Evolutionary conservation across 37 sponge, comb jelly and placozoan genomes (phyloP).

Genomic region (Halichondria panicea): DNA sequence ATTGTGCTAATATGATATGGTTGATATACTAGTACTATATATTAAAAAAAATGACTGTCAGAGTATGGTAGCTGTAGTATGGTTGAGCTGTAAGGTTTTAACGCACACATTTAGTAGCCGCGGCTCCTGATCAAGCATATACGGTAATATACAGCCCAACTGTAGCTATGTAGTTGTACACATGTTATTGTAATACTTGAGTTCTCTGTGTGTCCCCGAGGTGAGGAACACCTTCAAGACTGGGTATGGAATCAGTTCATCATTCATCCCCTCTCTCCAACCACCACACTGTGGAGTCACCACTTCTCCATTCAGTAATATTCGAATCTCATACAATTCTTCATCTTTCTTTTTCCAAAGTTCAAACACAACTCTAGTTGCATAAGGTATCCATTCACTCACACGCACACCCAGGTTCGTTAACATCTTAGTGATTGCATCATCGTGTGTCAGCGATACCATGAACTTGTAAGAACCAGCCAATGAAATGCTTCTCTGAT

Average conservation of each 20-base stretch:
- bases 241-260: slow-evolving; percentile 16
- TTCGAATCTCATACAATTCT: slow-evolving; percentile 22
- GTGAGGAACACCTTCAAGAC: slow-evolving; percentile 30
- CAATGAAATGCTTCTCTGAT: no score
- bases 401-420: slow-evolving; percentile 12
- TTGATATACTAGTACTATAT: no score
- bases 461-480: slow-evolving; percentile 7
- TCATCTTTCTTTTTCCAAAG: slow-evolving; percentile 39
- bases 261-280: neutral
- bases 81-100: no score
- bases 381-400: slow-evolving; percentile 56
- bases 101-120: no score
- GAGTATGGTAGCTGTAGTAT: no score
- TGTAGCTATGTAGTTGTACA: no score
- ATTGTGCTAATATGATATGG: no score
- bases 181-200: slow-evolving; percentile 25
- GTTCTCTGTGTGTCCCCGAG: slow-evolving; percentile 27
- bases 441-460: slow-evolving; percentile 52
- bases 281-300: slow-evolving; percentile 8
- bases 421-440: slow-evolving; percentile 29
- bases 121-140: no score
- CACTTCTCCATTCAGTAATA: slow-evolving; percentile 51
- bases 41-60: no score
- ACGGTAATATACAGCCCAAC: no score
- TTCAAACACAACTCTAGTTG: slow-evolving; percentile 60